phyloP scores from a whole-genome alignment of 2,797 vertebrate species.

The Danionella dracula region DNA sequence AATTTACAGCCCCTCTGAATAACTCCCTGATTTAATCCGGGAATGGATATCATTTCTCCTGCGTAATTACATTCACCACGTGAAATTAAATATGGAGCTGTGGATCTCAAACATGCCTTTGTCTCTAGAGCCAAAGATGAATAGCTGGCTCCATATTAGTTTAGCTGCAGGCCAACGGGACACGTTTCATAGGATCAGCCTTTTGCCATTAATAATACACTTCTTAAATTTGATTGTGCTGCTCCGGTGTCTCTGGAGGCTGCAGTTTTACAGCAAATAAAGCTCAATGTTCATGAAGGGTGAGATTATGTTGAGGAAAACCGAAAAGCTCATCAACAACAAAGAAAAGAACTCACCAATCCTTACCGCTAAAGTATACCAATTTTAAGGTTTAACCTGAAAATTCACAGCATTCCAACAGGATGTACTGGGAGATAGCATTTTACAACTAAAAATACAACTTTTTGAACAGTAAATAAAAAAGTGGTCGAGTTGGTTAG shows the following conservation, averaged over 20 bases:
- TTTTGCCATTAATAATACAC: slow-evolving; percentile 25
- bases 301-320: too few relatives aligned
- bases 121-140: slow-evolving; percentile 21
- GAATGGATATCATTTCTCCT: slow-evolving; percentile 35
- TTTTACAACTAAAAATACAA: too few relatives aligned
- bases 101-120: slow-evolving; percentile 24
- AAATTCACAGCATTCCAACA: too few relatives aligned
- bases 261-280: neutral
- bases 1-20: slow-evolving; percentile 34
- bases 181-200: slow-evolving; percentile 29
- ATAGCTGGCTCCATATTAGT: slow-evolving; percentile 34
- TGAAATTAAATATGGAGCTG: slow-evolving; percentile 33
- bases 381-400: too few relatives aligned
- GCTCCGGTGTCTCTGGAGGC: neutral
- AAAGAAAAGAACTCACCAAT: too few relatives aligned
- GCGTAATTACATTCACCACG: slow-evolving; percentile 36
- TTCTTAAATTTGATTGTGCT: slow-evolving; percentile 3
- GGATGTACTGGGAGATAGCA: too few relatives aligned
- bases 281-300: too few relatives aligned
- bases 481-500: too few relatives aligned
- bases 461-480: too few relatives aligned
- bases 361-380: too few relatives aligned
- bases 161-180: slow-evolving; percentile 30
- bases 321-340: too few relatives aligned
- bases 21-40: slow-evolving; percentile 42